Base-by-base conservation (phyloP, 2,888 invertebrate genomes). In the Drosophila mercatorum region DNA sequence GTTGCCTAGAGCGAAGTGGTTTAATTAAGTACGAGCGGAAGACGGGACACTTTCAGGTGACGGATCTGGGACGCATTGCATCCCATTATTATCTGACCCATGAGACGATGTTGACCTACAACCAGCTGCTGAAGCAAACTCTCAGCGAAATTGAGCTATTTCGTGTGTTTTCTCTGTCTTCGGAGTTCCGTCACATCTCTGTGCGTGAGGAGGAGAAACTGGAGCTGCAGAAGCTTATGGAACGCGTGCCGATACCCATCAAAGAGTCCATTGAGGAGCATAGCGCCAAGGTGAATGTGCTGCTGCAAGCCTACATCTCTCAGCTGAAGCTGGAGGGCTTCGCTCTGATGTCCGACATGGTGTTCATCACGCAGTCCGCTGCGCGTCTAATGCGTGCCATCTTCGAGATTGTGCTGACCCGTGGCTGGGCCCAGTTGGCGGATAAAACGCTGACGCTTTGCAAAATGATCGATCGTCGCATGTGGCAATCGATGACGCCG, bases 401-500 rank as follows among this genome's bases (percentile, higher is more conserved):
- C 79, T 99, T 96, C 92, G 99, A 99, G 94, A 99, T 99, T 79
- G 99, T 99, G 0, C 92, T 99, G 47, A 95, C 95, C 57, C 93
- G 97, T 40, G 97, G 99, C 14, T 99, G 99, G 99, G 99, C 99
- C 0, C 98, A 99, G 88, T 92, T 99, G 60, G 98, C 98, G 0
- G 99, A 99, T 92, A 99, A 99, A 92, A 96, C 98, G 0, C 93
- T 99, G 22, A 96, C 98, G 0, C 94, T 99, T 7, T 99, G 99
- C 93, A 99, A 99, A 93, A 99, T 99, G 99, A 98, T 99, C 70
- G 98, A 99, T 92, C 95, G 98, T 1, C 94, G 99, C 40, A 99
- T 99, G 98, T 99, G 99, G 99, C 99, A 99, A 92, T 98, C 98
- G 0, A 98, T 99, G 98, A 98, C 98, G 2, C 99, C 99, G 2